phyloP scores from a whole-genome alignment of 2,888 invertebrate genomes.

The Ectropis crepuscularia region DNA sequence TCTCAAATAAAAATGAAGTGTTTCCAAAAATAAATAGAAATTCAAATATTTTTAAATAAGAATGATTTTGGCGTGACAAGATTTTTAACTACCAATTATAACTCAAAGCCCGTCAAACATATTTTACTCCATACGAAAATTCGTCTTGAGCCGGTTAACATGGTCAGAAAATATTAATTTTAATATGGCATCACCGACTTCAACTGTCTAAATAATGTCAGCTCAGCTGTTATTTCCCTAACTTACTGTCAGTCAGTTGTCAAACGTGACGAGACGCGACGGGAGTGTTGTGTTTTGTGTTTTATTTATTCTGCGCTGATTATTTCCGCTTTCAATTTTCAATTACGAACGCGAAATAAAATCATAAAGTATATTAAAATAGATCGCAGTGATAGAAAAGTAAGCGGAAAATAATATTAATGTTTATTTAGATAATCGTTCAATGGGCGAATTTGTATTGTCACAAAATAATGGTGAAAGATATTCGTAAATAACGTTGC shows the following conservation, averaged over 20 bases:
- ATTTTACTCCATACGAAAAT: too few relatives aligned
- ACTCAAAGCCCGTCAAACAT: too few relatives aligned
- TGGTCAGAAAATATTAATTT: background rate
- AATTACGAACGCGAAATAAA: background rate
- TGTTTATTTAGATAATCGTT: conserved; percentile 40
- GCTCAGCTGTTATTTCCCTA: conserved; percentile 31
- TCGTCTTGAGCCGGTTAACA: background rate
- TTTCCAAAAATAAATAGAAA: too few relatives aligned
- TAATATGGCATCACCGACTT: background rate
- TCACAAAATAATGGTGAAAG: conserved; percentile 62
- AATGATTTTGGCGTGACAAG: too few relatives aligned
- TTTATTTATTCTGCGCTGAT: conserved; percentile 7
- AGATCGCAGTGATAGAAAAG: background rate
- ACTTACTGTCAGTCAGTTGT: conserved; percentile 49
- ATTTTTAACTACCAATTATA: too few relatives aligned
- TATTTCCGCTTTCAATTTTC: conserved; percentile 26
- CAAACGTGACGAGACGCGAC: conserved; percentile 42
- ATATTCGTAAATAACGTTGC: conserved; percentile 65
- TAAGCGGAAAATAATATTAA: conserved; percentile 19
- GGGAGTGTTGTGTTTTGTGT: conserved; percentile 29
- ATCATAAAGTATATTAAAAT: conserved; percentile 6
- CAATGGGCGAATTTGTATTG: conserved; percentile 13
- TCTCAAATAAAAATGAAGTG: too few relatives aligned
- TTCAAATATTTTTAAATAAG: too few relatives aligned
- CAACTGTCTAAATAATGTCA: conserved; percentile 28